Base-by-base conservation (phyloP, 2,888 invertebrate species). In the Thereva nobilitata region DNA sequence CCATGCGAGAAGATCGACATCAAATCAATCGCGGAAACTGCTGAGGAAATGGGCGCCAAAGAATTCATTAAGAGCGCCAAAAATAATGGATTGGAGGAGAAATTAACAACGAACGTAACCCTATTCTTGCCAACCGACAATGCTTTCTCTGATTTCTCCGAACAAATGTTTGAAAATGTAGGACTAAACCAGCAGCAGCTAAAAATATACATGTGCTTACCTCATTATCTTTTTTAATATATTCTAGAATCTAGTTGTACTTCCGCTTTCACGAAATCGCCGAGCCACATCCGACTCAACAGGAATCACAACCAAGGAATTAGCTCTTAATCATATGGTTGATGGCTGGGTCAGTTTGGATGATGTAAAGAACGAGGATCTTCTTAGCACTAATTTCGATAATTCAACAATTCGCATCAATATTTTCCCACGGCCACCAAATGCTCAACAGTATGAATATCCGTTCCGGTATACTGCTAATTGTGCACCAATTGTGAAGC, bases 101-200 rank as follows among this genome's bases (percentile, higher is more conserved):
- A 80, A 71, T 75, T 86, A 55, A 73, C 75, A n/a, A 79, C 80
- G 8, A 87, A 88, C 73, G 79, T 84, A 40, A 89, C 89, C 0
- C 72, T 89, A 4, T 86, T 89, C 72, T 85, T 86, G 42, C 88
- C 86, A 64, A 81, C 85, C 7, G 85, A 90, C 76, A 80, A 80
- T 12, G 87, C 88, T 7, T 85, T 89, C 69, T 81, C 81, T 34
- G 82, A 84, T 64, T 83, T 85, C 72, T 81, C 81, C 37, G 83
- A 84, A 54, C 81, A 81, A 82, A 79, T 84, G 73, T 78, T 81
- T 61, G 84, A 84, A 75, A 82, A 84, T 76, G 86, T 85, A 79
- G 23, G 10, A 6, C 44, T 5, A 38, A 9, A 2, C 34, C 34
- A 7, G 34, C 1, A 42, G 7, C 3, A 37, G 37, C 1, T 35